Evolutionary conservation across 2,888 invertebrate species (phyloP).

Genomic region (Meteorus cinctellus): DNA sequence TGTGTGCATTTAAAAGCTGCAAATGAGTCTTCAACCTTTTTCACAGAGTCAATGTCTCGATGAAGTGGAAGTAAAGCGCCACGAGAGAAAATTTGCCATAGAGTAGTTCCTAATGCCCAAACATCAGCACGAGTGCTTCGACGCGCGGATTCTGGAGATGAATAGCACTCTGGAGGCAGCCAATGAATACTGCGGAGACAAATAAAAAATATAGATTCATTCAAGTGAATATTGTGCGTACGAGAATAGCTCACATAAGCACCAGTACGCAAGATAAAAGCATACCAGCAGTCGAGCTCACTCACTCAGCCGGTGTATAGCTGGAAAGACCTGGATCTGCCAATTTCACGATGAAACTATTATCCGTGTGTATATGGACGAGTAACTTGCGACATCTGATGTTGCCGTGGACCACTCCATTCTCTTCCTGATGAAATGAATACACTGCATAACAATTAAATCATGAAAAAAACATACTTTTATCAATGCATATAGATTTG

Average conservation of each 20-base stretch:
- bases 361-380: slow-evolving; percentile 83
- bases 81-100: slow-evolving; percentile 93
- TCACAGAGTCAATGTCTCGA: slow-evolving; percentile 66
- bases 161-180: slow-evolving; percentile 90
- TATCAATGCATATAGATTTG: slow-evolving; percentile 47
- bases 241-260: neutral
- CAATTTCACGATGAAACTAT: slow-evolving; percentile 84
- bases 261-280: slow-evolving; percentile 13
- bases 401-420: slow-evolving; percentile 87
- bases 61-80: slow-evolving; percentile 76
- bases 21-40: slow-evolving; percentile 62
- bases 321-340: slow-evolving; percentile 84
- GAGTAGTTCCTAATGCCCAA: slow-evolving; percentile 93
- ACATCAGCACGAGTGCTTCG: slow-evolving; percentile 85
- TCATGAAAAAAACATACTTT: slow-evolving; percentile 7
- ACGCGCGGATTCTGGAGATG: slow-evolving; percentile 80
- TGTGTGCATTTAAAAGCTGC: neutral
- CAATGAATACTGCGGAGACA: slow-evolving; percentile 83
- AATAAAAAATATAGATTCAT: neutral
- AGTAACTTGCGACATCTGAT: slow-evolving; percentile 88
- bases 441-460: slow-evolving; percentile 29
- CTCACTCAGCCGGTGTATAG: slow-evolving; percentile 78
- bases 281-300: slow-evolving; percentile 48
- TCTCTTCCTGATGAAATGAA: slow-evolving; percentile 78
- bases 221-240: neutral